Evolutionary conservation across 2,113 vertebrate genomes (phyloP).

Genomic region (Numida meleagris): DNA sequence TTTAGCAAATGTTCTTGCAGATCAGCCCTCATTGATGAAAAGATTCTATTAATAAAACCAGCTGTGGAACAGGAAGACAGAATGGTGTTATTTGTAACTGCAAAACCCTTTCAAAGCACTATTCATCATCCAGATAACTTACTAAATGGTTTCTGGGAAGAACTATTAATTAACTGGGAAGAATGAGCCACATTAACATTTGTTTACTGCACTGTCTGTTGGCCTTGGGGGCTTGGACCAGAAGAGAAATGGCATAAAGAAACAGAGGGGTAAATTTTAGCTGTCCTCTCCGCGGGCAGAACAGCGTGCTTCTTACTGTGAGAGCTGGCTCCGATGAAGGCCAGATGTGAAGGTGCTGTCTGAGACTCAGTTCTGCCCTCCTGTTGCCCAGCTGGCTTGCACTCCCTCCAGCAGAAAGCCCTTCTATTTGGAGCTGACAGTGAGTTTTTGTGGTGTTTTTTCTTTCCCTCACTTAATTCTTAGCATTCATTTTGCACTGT

Average conservation of each 20-base stretch:
- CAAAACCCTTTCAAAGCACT: slow-evolving; percentile 57
- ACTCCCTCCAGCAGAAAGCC: not conserved
- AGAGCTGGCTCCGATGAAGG: not conserved
- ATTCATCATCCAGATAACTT: slow-evolving; percentile 64
- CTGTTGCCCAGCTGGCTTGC: not conserved
- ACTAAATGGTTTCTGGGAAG: slow-evolving; percentile 63
- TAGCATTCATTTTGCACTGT: not conserved
- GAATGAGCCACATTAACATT: slow-evolving; percentile 34
- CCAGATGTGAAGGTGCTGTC: not conserved
- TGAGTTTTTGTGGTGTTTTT: not conserved
- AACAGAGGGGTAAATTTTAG: not conserved
- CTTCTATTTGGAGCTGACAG: not conserved
- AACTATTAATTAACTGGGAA: slow-evolving; percentile 66
- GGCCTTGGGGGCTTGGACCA: not conserved
- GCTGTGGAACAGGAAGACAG: slow-evolving; percentile 43
- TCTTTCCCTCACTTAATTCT: not conserved
- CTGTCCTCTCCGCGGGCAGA: not conserved
- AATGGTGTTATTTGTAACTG: slow-evolving; percentile 54
- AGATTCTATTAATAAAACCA: slow-evolving; percentile 64
- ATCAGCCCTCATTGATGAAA: not conserved
- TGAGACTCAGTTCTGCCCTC: not conserved
- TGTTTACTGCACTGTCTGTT: slow-evolving; percentile 22
- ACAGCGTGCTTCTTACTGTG: not conserved
- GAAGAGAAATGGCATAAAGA: not conserved
- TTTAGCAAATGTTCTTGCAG: slow-evolving; percentile 16